Conservation (phyloP, 2,113 vertebrate genomes). For the Neodon shergylaensis region DNA sequence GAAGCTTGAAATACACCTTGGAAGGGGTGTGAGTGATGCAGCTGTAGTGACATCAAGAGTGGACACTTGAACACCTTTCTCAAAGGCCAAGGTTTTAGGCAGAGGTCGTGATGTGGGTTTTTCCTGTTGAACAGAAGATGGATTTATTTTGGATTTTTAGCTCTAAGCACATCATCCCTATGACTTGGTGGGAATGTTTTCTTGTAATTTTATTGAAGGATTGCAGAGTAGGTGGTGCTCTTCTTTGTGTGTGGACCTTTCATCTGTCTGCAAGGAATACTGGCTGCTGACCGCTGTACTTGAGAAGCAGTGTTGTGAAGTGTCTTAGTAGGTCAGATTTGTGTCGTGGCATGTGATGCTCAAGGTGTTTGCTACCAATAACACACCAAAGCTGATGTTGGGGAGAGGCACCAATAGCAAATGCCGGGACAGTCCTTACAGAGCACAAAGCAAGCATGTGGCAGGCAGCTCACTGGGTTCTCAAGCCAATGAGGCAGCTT, state of each 20-base stretch:
- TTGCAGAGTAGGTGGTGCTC: background rate
- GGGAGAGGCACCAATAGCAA: background rate
- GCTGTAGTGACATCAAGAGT: background rate
- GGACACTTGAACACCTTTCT: slow-evolving; percentile 23
- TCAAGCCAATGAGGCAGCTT: background rate
- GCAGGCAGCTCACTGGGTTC: background rate
- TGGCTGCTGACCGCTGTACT: background rate
- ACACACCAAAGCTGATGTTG: background rate
- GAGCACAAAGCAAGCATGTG: background rate
- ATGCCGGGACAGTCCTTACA: background rate
- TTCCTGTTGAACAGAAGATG: slow-evolving; percentile 44
- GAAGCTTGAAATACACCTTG: background rate
- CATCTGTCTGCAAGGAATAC: background rate
- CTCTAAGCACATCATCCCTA: background rate
- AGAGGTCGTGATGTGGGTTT: slow-evolving; percentile 3
- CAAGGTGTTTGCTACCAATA: background rate
- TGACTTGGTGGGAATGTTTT: background rate
- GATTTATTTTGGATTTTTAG: slow-evolving; percentile 46
- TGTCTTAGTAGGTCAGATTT: background rate
- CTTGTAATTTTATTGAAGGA: background rate
- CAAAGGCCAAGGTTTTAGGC: slow-evolving; percentile 22
- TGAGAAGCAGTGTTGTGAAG: background rate
- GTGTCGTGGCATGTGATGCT: background rate
- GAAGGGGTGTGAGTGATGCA: background rate
- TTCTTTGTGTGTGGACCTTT: background rate